Base-by-base conservation (phyloP, 2,888 invertebrate species). In the Cephus rjabovi region DNA sequence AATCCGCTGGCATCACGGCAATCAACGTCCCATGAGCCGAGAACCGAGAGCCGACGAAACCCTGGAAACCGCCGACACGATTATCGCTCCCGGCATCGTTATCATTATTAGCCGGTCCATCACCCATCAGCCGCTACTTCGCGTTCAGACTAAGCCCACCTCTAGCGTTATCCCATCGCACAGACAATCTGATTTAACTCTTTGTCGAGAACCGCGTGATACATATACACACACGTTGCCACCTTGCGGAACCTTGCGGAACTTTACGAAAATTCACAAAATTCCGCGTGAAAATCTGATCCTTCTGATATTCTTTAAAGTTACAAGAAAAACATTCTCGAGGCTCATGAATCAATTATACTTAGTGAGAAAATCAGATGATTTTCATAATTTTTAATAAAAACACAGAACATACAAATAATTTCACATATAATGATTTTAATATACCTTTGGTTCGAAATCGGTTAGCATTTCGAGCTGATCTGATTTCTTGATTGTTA, bases 41-140 rank as follows among this genome's bases (percentile, higher is more conserved):
- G 75, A 33, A 31, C 70, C 40, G 71, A 12, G 70, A 30, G 85
- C 83, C 83, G 40, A 56, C 40, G 86, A 86, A 87, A 88, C 87
- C 85, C 83, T 86, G 84, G 87, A 88, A 88, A 87, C 87, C 88
- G 86, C 78, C 83, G 84, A 89, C 85, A 89, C 85, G 85, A 89
- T 89, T 89, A 89, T 86, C 85, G 86, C 83, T 88, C 86, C 87
- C 83, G 76, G 83, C 86, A 84, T 89, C 88, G 88, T 89, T 88
- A 88, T 86, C 87, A 87, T 89, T 88, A 88, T 89, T 89, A 89
- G 86, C 81, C 85, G 88, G 87, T 85, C 84, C 87, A 87, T 87
- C 87, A 86, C 87, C 82, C 75, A 35, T 15, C 40, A 34, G 30
- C 35, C 23, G 74, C 35, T 34, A 34, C 71, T 31, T 23, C 71